These are phyloP conservation scores for Vulpes lagopus DNA, from an alignment of 2,113 vertebrate genomes.

Conservation along the genomic window DNA sequence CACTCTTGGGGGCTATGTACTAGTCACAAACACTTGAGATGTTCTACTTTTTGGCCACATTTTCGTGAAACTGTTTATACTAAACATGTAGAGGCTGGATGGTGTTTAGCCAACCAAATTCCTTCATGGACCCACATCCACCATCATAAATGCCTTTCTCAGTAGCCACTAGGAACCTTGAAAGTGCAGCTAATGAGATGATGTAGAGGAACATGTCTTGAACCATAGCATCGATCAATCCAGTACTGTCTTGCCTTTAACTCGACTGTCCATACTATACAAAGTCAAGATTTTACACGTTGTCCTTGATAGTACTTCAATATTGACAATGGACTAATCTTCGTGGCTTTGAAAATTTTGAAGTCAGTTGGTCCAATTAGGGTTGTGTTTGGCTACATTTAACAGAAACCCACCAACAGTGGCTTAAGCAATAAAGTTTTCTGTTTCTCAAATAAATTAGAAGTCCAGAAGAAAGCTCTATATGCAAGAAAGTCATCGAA, in stretches of 20 bases:
- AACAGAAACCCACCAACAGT: not conserved
- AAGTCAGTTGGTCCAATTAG: not conserved
- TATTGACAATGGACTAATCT: not conserved
- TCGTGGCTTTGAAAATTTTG: not conserved
- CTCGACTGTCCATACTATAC: not conserved
- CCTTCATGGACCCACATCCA: not conserved
- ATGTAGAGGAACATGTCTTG: not conserved
- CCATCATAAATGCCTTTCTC: conserved; percentile 7
- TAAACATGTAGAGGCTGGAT: not conserved
- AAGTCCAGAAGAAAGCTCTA: not conserved
- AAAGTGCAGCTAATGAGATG: conserved; percentile 2
- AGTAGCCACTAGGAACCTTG: not conserved
- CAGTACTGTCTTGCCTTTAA: not conserved
- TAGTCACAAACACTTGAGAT: not conserved
- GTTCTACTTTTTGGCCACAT: not conserved
- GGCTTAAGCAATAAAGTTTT: conserved; percentile 1
- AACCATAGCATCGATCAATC: not conserved
- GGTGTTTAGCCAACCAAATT: not conserved
- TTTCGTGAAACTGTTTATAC: not conserved
- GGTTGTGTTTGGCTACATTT: not conserved
- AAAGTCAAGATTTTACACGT: not conserved
- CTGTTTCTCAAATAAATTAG: conserved; percentile 37
- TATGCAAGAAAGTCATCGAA: not conserved
- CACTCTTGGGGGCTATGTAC: not conserved
- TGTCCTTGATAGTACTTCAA: not conserved